Evolutionary conservation across 2,113 vertebrate genomes (phyloP).

Genomic region (Oenanthe oenanthe): DNA sequence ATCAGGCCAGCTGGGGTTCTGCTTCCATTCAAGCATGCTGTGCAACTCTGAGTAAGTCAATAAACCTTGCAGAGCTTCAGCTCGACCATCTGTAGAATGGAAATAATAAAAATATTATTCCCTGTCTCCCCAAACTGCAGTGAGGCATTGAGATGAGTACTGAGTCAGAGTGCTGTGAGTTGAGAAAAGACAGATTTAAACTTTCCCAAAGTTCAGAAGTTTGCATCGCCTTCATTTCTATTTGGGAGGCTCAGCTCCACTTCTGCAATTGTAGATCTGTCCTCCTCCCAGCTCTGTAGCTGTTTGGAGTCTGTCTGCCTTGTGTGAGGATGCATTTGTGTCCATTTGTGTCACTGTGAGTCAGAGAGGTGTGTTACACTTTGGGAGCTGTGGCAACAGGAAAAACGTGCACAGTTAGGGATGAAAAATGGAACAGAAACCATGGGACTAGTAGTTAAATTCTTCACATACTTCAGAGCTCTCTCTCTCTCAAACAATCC

Average conservation of each 20-base stretch:
- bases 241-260: conserved; percentile 19
- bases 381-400: not conserved
- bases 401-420: not conserved
- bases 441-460: conserved; percentile 4
- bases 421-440: not conserved
- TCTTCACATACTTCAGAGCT: conserved; percentile 4
- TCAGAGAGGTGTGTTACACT: not conserved
- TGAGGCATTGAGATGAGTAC: conserved; percentile 55
- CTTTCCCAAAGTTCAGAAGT: conserved; percentile 61
- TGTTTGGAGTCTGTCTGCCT: not conserved
- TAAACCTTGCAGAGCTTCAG: conserved; percentile 59
- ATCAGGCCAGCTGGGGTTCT: conserved; percentile 62
- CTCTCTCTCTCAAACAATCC: not conserved
- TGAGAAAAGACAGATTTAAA: conserved; percentile 64
- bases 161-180: conserved; percentile 33
- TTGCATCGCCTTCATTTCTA: conserved; percentile 33
- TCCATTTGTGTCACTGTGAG: not conserved
- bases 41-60: conserved; percentile 60
- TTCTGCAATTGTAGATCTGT: not conserved
- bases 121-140: conserved; percentile 44
- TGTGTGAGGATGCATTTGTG: not conserved
- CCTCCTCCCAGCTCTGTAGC: not conserved
- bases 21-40: conserved; percentile 62
- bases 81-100: conserved; percentile 52
- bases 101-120: conserved; percentile 69